Evolutionary conservation across 23 tunicate species (phyloP).

Genomic region (Trididemnum clinides): DNA sequence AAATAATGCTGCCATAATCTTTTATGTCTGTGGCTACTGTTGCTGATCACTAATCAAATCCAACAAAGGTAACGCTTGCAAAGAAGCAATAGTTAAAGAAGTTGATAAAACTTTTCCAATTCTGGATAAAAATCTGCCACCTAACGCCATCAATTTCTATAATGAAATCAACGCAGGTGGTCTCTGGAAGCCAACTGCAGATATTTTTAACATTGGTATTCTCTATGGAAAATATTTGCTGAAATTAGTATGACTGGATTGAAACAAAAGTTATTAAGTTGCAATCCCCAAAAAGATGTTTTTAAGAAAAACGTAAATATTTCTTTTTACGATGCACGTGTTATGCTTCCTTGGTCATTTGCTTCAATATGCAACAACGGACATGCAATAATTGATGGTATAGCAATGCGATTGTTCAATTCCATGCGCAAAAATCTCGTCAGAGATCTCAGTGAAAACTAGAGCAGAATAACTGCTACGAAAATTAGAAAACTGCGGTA

Average conservation of each 20-base stretch:
- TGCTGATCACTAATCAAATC: constrained; percentile 4
- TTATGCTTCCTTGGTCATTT: background rate
- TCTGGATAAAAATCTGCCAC: background rate
- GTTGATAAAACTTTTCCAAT: background rate
- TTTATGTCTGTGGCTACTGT: constrained; percentile 4
- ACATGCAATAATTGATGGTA: no score
- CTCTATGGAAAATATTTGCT: constrained; percentile 10
- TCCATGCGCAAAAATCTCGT: no score
- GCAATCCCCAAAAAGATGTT: background rate
- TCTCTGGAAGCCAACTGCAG: constrained; percentile 4
- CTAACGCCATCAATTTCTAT: background rate
- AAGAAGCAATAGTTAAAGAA: background rate
- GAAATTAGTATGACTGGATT: background rate
- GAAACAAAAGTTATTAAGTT: background rate
- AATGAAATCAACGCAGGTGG: constrained; percentile 2
- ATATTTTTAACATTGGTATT: background rate
- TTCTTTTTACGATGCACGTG: background rate
- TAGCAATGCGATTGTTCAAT: no score
- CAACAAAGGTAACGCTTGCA: background rate
- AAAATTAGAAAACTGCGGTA: no score
- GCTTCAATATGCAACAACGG: no score
- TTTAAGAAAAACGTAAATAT: background rate
- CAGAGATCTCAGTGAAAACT: no score
- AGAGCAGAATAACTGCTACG: no score
- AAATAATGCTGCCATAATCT: background rate